phyloP scores from a whole-genome alignment of 2,113 vertebrate genomes.

The Rhea pennata region DNA sequence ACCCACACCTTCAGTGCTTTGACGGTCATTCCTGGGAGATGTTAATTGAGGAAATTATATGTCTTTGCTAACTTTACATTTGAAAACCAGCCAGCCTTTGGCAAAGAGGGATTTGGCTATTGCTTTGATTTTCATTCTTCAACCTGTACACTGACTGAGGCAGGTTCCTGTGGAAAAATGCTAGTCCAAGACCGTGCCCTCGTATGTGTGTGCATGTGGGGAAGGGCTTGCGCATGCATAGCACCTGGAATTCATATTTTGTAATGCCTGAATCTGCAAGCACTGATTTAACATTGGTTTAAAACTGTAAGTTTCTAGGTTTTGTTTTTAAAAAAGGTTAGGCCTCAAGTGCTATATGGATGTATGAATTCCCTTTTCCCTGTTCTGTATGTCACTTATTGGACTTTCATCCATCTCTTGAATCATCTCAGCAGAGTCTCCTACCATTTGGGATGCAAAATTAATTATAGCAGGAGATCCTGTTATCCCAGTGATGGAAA shows the following conservation, averaged over 20 bases:
- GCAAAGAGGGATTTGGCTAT: not conserved
- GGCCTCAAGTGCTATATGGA: not conserved
- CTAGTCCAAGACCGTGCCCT: not conserved
- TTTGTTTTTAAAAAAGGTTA: not conserved
- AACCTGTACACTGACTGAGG: not conserved
- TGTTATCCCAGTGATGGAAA: conserved; percentile 26
- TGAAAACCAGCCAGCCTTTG: not conserved
- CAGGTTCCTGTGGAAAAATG: not conserved
- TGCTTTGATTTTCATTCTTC: not conserved
- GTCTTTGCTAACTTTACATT: not conserved
- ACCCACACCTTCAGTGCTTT: not conserved
- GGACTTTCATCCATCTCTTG: conserved; percentile 29
- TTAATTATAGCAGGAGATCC: not conserved
- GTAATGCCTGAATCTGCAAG: not conserved
- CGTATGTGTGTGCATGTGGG: not conserved
- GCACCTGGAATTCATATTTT: not conserved
- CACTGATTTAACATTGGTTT: not conserved
- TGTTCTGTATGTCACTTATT: not conserved
- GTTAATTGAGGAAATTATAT: not conserved
- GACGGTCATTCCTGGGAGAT: not conserved
- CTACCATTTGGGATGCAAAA: conserved; percentile 11
- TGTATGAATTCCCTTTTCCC: conserved; percentile 13
- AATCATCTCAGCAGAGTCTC: conserved; percentile 6
- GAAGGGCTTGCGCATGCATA: not conserved
- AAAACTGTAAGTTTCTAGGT: not conserved